Percentiles rank a stretch among this genome's conserved stretches.
Conservation (phyloP, 2,797 vertebrate genomes). For the Schizopygopsis malacanthus region DNA sequence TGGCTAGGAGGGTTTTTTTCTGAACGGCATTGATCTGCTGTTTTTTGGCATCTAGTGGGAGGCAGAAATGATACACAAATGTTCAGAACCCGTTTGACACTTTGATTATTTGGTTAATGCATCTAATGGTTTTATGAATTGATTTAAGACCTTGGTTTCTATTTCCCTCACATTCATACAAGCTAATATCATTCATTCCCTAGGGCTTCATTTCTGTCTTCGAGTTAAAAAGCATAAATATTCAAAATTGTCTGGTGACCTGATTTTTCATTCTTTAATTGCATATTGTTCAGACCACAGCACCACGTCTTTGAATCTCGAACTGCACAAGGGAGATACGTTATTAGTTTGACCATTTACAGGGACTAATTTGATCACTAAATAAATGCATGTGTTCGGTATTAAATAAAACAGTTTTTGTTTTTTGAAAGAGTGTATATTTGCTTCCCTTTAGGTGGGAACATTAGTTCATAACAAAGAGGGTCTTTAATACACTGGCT, state of each 20-base stretch:
- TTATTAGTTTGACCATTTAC: background rate
- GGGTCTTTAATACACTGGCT: background rate
- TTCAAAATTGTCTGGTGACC: background rate
- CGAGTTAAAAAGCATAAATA: background rate
- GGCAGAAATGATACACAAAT: conserved; percentile 14
- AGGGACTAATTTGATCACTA: background rate
- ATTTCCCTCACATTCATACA: background rate
- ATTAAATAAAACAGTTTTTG: background rate
- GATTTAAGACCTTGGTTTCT: conserved; percentile 2
- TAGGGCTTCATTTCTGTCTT: background rate
- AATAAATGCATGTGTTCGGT: background rate
- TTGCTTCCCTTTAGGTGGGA: background rate
- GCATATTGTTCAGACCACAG: background rate
- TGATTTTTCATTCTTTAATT: background rate
- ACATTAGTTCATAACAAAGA: background rate
- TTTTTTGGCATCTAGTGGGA: background rate
- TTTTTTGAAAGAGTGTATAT: background rate
- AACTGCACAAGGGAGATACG: background rate
- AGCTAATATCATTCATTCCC: background rate
- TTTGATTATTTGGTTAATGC: conserved; percentile 2
- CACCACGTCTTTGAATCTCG: background rate
- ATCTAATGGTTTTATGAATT: background rate
- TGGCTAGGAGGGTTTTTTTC: conserved; percentile 16
- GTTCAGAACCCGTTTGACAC: background rate
- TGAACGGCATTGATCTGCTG: conserved; percentile 2